phyloP scores from a whole-genome alignment of 2,888 invertebrate species.

The Andrena haemorrhoa region DNA sequence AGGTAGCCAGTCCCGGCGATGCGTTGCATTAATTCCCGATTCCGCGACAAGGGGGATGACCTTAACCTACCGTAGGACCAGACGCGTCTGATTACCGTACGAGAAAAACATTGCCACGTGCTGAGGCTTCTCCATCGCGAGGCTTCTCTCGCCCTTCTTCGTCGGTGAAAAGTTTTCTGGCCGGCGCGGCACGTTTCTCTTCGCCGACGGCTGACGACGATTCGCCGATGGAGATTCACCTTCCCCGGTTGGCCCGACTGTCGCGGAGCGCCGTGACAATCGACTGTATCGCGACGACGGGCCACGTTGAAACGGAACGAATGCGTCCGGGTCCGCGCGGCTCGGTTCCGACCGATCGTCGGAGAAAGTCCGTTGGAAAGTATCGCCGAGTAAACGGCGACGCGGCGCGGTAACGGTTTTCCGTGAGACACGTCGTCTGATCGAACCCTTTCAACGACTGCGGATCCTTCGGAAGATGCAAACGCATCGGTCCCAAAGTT shows the following conservation, averaged over 20 bases:
- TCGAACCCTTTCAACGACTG: conserved; percentile 60
- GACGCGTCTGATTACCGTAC: conserved; percentile 72
- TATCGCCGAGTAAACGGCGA: conserved; percentile 18
- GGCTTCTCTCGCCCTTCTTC: too few species aligned
- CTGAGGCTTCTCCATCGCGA: conserved; percentile 4
- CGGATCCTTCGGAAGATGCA: conserved; percentile 50
- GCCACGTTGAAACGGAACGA: neutral
- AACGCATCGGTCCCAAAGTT: conserved; percentile 33
- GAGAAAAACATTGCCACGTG: conserved; percentile 75
- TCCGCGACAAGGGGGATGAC: conserved; percentile 75
- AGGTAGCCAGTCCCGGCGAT: conserved; percentile 78
- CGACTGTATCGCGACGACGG: neutral
- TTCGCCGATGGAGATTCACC: too few species aligned
- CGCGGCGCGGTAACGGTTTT: conserved; percentile 57
- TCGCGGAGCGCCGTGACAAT: neutral
- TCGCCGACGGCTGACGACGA: too few species aligned
- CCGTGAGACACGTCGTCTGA: conserved; percentile 61
- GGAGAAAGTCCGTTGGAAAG: conserved; percentile 56
- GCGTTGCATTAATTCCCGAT: conserved; percentile 83
- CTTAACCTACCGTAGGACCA: conserved; percentile 74
- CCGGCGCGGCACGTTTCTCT: too few species aligned
- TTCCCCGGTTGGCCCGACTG: neutral
- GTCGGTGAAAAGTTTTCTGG: too few species aligned
- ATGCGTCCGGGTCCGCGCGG: neutral
- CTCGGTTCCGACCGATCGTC: conserved; percentile 53